Percentiles rank a stretch among this genome's conserved stretches.
phyloP scores from a whole-genome alignment of 2,113 vertebrate genomes.

The Romanogobio albipinnatus region DNA sequence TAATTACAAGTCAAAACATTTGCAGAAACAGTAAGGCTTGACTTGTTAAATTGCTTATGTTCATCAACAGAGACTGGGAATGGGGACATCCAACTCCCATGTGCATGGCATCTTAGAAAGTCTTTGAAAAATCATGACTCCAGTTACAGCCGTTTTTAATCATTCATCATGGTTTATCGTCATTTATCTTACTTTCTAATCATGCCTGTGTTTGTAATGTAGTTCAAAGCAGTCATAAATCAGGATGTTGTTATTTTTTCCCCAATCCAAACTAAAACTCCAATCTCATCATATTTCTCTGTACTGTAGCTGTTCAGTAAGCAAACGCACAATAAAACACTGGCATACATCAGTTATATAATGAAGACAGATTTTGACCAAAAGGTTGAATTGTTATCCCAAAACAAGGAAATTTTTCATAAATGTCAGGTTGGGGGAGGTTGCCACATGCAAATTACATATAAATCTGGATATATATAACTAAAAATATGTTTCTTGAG shows the following conservation, averaged over 20 bases:
- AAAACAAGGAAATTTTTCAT: no score
- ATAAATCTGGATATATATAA: no score
- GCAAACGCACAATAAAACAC: not conserved
- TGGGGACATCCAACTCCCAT: conserved; percentile 6
- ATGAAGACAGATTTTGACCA: not conserved
- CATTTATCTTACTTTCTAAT: conserved; percentile 29
- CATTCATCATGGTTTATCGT: conserved; percentile 13
- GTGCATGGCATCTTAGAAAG: conserved; percentile 8
- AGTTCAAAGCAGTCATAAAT: conserved; percentile 13
- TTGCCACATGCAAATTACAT: no score
- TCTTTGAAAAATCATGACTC: conserved; percentile 34
- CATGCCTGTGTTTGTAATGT: not conserved
- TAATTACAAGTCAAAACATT: conserved; percentile 62
- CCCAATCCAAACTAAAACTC: not conserved
- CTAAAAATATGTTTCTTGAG: no score
- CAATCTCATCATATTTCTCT: not conserved
- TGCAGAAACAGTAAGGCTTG: conserved; percentile 46
- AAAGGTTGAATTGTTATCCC: not conserved
- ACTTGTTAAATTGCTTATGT: conserved; percentile 58
- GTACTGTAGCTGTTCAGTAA: not conserved
- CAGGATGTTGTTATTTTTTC: not conserved
- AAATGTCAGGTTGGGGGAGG: no score
- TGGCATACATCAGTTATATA: not conserved
- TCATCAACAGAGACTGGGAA: conserved; percentile 49
- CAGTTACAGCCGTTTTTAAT: not conserved